phyloP scores from a whole-genome alignment of 2,113 vertebrate species.

The Planiliza haematocheilus region DNA sequence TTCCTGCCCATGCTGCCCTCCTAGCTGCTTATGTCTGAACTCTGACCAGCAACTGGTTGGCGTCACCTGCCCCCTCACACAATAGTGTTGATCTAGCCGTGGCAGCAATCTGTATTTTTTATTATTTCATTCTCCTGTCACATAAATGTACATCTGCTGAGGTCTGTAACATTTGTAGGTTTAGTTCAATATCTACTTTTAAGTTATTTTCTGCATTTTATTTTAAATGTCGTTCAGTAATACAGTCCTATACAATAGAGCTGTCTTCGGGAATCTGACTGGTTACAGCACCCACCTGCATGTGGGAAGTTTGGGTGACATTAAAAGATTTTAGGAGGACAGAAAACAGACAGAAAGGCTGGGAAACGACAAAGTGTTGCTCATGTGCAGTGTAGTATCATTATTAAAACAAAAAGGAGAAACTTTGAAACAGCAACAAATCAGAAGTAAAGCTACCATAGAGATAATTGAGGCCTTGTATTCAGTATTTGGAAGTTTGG shows the following conservation, averaged over 20 bases:
- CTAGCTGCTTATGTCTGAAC: conserved; percentile 73
- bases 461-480: neutral
- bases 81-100: conserved; percentile 37
- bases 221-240: conserved; percentile 67
- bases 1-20: conserved; percentile 92
- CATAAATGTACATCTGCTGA: conserved; percentile 80
- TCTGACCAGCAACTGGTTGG: conserved; percentile 40
- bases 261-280: conserved; percentile 35
- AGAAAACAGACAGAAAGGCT: conserved; percentile 24
- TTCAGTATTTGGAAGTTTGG: too few species aligned
- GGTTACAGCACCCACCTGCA: conserved; percentile 26
- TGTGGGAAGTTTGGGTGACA: conserved; percentile 21
- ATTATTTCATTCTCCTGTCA: conserved; percentile 60
- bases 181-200: conserved; percentile 75
- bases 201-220: conserved; percentile 81
- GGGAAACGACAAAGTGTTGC: conserved; percentile 2
- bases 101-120: conserved; percentile 51
- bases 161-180: conserved; percentile 72
- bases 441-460: neutral
- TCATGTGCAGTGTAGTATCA: conserved; percentile 18
- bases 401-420: conserved; percentile 8
- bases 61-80: conserved; percentile 16
- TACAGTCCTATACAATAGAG: conserved; percentile 54
- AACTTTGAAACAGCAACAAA: conserved; percentile 5
- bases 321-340: conserved; percentile 16